Percentiles rank a stretch among this genome's conserved stretches.
These are phyloP conservation scores for Euphydryas editha DNA, from an alignment of 2,888 invertebrate species.

Conservation along the genomic window DNA sequence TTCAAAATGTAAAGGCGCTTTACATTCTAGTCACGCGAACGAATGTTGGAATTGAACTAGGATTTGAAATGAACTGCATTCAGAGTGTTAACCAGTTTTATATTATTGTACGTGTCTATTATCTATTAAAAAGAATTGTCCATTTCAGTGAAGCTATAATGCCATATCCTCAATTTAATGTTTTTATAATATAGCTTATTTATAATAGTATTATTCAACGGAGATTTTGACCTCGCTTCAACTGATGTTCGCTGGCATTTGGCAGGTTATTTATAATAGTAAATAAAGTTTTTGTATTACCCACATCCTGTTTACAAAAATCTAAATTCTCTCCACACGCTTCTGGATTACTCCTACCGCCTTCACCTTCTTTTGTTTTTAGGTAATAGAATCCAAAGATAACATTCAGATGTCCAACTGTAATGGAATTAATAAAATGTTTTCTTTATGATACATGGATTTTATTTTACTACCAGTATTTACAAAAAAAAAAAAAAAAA, in stretches of 20 bases:
- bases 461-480: constrained; percentile 39
- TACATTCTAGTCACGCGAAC: constrained; percentile 47
- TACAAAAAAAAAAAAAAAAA: background rate
- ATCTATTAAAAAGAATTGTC: constrained; percentile 37
- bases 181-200: constrained; percentile 35
- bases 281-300: constrained; percentile 19
- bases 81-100: constrained; percentile 52
- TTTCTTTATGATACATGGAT: constrained; percentile 49
- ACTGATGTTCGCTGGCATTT: constrained; percentile 31
- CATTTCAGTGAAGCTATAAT: constrained; percentile 27
- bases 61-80: constrained; percentile 52
- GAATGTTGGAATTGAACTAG: constrained; percentile 34
- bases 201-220: constrained; percentile 31
- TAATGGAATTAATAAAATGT: constrained; percentile 70
- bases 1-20: constrained; percentile 37
- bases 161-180: constrained; percentile 32
- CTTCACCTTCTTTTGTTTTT: constrained; percentile 51
- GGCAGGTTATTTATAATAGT: constrained; percentile 24
- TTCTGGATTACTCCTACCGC: constrained; percentile 24
- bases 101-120: constrained; percentile 50
- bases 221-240: constrained; percentile 34
- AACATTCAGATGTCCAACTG: constrained; percentile 63
- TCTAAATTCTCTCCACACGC: constrained; percentile 11
- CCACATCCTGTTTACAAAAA: constrained; percentile 12
- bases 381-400: constrained; percentile 75